Evolutionary conservation across 2,113 vertebrate genomes (phyloP).

Genomic region (Sclerurus mexicanus): DNA sequence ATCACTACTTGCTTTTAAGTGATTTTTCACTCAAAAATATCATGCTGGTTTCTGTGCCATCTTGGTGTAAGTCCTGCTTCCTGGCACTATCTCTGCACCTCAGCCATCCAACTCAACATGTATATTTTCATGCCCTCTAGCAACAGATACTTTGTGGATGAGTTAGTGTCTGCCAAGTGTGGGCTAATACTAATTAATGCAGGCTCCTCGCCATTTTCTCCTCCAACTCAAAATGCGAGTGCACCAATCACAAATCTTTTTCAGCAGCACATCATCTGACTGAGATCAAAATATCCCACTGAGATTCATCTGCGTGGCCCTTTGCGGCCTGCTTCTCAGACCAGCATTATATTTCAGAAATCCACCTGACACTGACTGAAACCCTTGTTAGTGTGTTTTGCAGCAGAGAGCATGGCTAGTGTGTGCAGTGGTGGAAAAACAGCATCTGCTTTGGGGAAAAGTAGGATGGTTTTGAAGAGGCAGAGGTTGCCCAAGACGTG

Average conservation of each 20-base stretch:
- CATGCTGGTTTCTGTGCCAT: background rate
- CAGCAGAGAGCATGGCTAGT: background rate
- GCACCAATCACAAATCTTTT: background rate
- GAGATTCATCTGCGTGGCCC: background rate
- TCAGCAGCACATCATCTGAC: background rate
- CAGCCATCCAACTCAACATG: background rate
- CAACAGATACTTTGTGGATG: background rate
- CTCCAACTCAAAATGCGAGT: background rate
- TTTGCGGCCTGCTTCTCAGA: background rate
- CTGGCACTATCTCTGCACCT: background rate
- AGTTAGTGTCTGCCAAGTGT: background rate
- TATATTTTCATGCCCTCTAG: constrained; percentile 18
- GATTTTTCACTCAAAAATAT: background rate
- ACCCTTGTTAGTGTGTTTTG: background rate
- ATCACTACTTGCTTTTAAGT: background rate
- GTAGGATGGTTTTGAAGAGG: background rate
- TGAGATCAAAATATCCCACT: background rate
- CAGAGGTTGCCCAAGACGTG: background rate
- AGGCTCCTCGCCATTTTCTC: background rate
- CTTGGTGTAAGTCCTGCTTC: background rate
- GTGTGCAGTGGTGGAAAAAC: background rate
- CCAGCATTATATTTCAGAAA: background rate
- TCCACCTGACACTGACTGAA: background rate
- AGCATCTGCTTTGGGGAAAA: background rate
- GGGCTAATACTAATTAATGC: background rate